Conservation (phyloP, 2,888 invertebrate genomes). For the Trissonchulus sp. region DNA sequence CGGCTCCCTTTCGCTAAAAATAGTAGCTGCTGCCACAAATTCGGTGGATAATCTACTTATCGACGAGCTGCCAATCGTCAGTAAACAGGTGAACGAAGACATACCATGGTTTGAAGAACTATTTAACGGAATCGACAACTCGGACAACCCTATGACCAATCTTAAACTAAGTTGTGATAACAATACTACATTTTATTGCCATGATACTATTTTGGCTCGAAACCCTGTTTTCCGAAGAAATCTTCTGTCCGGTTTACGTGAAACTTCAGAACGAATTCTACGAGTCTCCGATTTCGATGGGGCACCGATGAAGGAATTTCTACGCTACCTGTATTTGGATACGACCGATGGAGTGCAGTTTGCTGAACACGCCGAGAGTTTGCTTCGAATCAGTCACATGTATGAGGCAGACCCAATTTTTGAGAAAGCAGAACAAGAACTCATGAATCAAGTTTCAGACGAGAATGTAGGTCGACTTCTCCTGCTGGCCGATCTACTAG, state of each 20-base stretch:
- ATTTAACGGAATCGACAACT: background rate
- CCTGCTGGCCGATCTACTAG: background rate
- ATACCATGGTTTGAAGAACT: background rate
- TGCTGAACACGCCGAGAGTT: background rate
- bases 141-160: background rate
- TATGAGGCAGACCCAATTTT: background rate
- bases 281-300: background rate
- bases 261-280: background rate
- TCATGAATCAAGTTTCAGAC: background rate
- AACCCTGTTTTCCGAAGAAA: background rate
- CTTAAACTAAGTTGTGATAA: background rate
- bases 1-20: background rate
- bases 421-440: background rate
- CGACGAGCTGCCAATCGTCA: too few relatives aligned
- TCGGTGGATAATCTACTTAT: background rate
- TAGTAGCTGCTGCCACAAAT: background rate
- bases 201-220: background rate
- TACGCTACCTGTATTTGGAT: background rate
- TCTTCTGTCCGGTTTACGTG: background rate
- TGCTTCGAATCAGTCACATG: background rate
- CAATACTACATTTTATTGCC: background rate
- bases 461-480: background rate
- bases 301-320: background rate
- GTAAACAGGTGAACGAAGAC: too few relatives aligned
- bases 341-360: background rate